Percentiles rank a stretch among this genome's conserved stretches.
These are phyloP conservation scores for Pecten maximus DNA, from an alignment of 2,888 invertebrate genomes.

Conservation along the genomic window DNA sequence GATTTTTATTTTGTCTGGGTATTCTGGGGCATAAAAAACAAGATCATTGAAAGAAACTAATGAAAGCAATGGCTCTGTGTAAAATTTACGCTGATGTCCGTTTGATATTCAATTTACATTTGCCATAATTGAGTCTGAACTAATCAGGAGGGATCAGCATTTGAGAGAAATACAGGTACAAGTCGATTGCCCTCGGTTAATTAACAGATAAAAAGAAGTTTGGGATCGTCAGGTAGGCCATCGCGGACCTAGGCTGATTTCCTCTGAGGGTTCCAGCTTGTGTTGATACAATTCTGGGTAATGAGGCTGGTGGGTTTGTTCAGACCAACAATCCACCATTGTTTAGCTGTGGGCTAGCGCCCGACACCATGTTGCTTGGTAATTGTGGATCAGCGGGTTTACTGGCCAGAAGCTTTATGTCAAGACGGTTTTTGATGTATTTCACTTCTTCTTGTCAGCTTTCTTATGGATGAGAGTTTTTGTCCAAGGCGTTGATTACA, in stretches of 20 bases:
- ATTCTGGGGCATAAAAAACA: not conserved
- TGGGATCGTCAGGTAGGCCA: conserved; percentile 32
- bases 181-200: conserved; percentile 31
- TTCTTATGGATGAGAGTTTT: conserved; percentile 19
- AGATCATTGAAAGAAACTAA: conserved; percentile 12
- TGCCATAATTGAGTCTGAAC: conserved; percentile 20
- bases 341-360: not conserved
- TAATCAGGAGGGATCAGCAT: not conserved
- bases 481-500: conserved; percentile 24
- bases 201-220: conserved; percentile 35
- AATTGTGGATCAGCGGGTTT: conserved; percentile 35
- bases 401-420: not conserved
- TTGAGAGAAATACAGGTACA: conserved; percentile 22
- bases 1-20: conserved; percentile 13
- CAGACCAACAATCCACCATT: conserved; percentile 18
- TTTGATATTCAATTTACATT: conserved; percentile 33
- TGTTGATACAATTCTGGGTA: conserved; percentile 8
- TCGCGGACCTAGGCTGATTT: conserved; percentile 12
- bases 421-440: not conserved
- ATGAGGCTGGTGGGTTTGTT: conserved; percentile 11
- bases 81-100: conserved; percentile 22
- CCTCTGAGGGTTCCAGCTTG: conserved; percentile 2
- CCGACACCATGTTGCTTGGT: conserved; percentile 7
- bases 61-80: conserved; percentile 14
- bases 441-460: not conserved